These are phyloP conservation scores for Neuroscelio doddi DNA, from an alignment of 2,888 invertebrate genomes.

Conservation along the genomic window DNA sequence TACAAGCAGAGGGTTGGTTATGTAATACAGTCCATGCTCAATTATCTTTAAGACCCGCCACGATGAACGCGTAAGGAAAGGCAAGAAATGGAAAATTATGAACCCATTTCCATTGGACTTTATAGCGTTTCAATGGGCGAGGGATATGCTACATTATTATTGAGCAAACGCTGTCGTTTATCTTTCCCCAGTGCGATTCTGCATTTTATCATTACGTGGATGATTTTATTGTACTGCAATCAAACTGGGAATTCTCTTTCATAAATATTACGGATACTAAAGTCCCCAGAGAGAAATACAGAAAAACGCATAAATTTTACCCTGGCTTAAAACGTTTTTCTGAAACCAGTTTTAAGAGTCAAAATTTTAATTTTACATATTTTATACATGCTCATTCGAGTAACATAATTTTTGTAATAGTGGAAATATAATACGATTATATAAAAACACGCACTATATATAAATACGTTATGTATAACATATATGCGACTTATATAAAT, in stretches of 20 bases:
- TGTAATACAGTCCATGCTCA: no score
- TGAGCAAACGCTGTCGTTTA: conserved; percentile 6
- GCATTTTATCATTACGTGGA: conserved; percentile 26
- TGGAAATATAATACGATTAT: no score
- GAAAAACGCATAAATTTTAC: not conserved
- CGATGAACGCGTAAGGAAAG: not conserved
- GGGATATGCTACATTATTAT: conserved; percentile 7
- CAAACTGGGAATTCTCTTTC: conserved; percentile 11
- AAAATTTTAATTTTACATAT: not conserved
- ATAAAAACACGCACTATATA: no score
- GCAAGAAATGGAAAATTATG: conserved; percentile 1
- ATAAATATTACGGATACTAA: conserved; percentile 20
- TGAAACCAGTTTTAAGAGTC: not conserved
- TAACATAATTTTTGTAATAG: no score
- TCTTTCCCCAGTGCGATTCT: conserved; percentile 5
- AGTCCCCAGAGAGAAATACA: conserved; percentile 12
- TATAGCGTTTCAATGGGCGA: not conserved
- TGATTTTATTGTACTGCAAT: conserved; percentile 22
- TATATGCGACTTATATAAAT: no score
- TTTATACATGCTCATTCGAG: not conserved
- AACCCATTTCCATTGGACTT: not conserved
- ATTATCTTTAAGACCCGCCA: not conserved
- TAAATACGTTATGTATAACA: no score
- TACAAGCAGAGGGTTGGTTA: no score
- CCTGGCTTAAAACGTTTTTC: no score